Conservation (phyloP, 2,888 invertebrate species). For the Flabesymbios commensalis region DNA sequence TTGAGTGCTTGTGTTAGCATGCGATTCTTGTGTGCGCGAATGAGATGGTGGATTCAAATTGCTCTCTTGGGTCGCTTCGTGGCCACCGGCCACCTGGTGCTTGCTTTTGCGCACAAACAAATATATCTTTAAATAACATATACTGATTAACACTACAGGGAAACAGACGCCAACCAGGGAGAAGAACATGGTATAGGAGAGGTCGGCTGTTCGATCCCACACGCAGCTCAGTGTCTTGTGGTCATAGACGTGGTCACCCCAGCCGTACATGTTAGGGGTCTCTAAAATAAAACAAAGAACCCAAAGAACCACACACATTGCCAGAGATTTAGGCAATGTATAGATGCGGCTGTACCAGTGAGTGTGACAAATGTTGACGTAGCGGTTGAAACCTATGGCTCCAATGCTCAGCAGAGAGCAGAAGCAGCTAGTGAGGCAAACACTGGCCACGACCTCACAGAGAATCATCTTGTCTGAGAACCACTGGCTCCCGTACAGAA, state of each 20-base stretch:
- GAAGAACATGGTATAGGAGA: constrained; percentile 17
- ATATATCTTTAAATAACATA: constrained; percentile 19
- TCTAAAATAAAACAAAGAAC: constrained; percentile 4
- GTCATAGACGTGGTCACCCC: constrained; percentile 13
- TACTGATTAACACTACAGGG: constrained; percentile 11
- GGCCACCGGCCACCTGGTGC: no score
- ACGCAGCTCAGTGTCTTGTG: constrained; percentile 10
- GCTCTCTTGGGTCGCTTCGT: no score
- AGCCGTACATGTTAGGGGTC: constrained; percentile 10
- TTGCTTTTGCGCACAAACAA: constrained; percentile 10
- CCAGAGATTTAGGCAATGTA: neutral
- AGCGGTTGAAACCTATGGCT: constrained; percentile 43
- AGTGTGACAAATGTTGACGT: constrained; percentile 39
- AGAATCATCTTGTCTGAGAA: constrained; percentile 38
- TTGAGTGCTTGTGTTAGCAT: no score
- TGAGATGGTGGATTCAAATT: no score
- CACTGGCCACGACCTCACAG: constrained; percentile 39
- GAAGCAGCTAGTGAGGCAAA: constrained; percentile 45
- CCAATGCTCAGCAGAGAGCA: constrained; percentile 43
- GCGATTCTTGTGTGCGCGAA: no score
- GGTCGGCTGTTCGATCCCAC: constrained; percentile 11
- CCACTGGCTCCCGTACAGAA: constrained; percentile 40
- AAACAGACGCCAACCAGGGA: constrained; percentile 4
- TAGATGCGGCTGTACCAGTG: constrained; percentile 12
- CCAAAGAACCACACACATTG: constrained; percentile 9